Percentiles rank a stretch among this genome's conserved stretches.
phyloP scores from a whole-genome alignment of 2,888 invertebrate species.

The Scrobipalpa costella region DNA sequence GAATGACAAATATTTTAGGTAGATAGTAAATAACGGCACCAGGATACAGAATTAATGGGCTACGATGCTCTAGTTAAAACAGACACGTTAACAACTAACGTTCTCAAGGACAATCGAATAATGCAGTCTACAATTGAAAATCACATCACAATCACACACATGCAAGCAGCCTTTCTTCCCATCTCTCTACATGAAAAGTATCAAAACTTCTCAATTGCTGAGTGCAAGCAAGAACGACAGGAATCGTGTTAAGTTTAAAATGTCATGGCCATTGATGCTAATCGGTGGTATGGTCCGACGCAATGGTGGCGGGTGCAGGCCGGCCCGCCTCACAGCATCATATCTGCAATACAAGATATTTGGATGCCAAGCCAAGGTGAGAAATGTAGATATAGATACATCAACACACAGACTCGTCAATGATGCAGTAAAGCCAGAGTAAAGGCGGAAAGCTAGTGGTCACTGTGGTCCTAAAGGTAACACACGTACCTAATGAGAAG shows the following conservation, averaged over 20 bases:
- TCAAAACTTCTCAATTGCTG: slow-evolving; percentile 24
- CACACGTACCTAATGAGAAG: slow-evolving; percentile 93
- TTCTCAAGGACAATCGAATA: too few relatives aligned
- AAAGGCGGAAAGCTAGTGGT: slow-evolving; percentile 69
- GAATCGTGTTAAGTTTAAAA: slow-evolving; percentile 31
- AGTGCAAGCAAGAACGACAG: slow-evolving; percentile 32
- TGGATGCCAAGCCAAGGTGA: slow-evolving; percentile 74
- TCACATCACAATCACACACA: slow-evolving; percentile 63
- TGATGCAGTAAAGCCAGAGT: slow-evolving; percentile 65
- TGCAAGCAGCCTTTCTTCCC: slow-evolving; percentile 54
- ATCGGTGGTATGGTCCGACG: slow-evolving; percentile 60
- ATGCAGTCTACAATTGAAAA: slow-evolving; percentile 30
- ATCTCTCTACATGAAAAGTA: slow-evolving; percentile 26
- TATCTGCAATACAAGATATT: slow-evolving; percentile 77
- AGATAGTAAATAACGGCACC: too few relatives aligned
- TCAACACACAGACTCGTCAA: slow-evolving; percentile 39
- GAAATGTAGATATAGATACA: slow-evolving; percentile 40
- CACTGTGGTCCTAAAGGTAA: slow-evolving; percentile 55
- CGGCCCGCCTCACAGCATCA: slow-evolving; percentile 52
- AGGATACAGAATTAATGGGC: too few relatives aligned
- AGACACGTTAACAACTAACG: too few relatives aligned
- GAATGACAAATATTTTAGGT: too few relatives aligned
- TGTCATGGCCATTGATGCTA: slow-evolving; percentile 70
- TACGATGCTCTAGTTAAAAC: too few relatives aligned
- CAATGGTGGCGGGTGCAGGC: slow-evolving; percentile 51